Base-by-base conservation (phyloP, 2,797 vertebrate species). In the Bothrops alternatus region DNA sequence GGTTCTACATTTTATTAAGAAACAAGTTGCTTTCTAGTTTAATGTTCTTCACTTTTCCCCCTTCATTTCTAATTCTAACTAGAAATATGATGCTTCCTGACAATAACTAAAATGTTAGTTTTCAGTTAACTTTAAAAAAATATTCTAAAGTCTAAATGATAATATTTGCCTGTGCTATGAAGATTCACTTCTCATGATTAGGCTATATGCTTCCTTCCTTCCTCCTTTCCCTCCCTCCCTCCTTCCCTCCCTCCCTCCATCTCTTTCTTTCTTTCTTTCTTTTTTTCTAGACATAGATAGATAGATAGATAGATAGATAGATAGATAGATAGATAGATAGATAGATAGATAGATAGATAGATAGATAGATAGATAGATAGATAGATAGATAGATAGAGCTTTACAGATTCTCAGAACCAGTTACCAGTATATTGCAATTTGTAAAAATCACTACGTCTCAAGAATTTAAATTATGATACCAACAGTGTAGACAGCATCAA, bases 341-440 rank as follows among this genome's bases (percentile, higher is more conserved):
- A 69, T 12, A 63, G 26, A 28, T 12, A 63, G 61, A 28, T 10
- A 6, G 13, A 65, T 14, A 6, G 63, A 69, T 16, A n/a, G 65
- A 69, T 6, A 32, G 32, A 73, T 7, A 65, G 63, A 65, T 11
- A 65, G 63, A 61, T 26, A 60, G 16, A 58, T 18, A 58, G n/a
- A n/a, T n/a, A n/a, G n/a, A n/a, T n/a, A n/a, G 57, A 58, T 58
- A 16, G 4, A 58, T 58, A 63, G 61, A 63, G 12, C 65, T 53
- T 90, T 82, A 42, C 10, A 60, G 87, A 26, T 60, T 92, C 91
- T 90, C 85, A 91, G 57, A 94, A 92, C 23, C 57, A n/a, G 7
- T 60, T 88, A 10, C 25, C 63, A 90, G 5, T 60, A 89, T 47
- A 87, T 47, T 2, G 14, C 0, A 0, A 6, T 61, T 90, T 63